phyloP scores from a whole-genome alignment of 2,888 invertebrate species.

The Aelia acuminata region DNA sequence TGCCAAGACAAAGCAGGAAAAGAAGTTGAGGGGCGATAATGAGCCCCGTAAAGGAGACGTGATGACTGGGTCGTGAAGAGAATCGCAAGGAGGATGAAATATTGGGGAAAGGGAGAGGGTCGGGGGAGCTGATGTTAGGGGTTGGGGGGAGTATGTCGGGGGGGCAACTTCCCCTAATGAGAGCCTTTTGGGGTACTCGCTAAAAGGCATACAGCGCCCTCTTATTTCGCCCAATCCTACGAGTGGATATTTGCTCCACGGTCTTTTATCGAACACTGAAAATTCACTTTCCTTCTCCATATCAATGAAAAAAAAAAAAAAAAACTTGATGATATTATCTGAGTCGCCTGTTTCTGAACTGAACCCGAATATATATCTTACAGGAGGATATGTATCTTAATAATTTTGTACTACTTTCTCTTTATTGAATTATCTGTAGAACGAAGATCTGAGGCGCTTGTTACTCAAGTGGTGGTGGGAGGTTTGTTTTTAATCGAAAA shows the following conservation, averaged over 20 bases:
- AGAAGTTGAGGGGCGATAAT: neutral
- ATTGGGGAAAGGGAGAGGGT: slow-evolving; percentile 31
- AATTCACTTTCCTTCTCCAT: neutral
- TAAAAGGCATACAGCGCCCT: slow-evolving; percentile 20
- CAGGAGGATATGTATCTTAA: too few species aligned
- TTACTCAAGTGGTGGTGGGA: too few species aligned
- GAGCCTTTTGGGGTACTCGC: slow-evolving; percentile 28
- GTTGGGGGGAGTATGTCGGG: neutral
- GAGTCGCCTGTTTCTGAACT: neutral
- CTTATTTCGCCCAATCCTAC: neutral
- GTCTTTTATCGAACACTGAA: neutral
- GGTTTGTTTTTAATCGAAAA: too few species aligned
- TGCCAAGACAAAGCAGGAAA: neutral
- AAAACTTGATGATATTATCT: neutral
- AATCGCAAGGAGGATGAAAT: slow-evolving; percentile 30
- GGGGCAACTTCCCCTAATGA: slow-evolving; percentile 41
- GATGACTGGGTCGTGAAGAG: neutral
- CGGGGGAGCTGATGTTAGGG: neutral
- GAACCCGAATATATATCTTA: too few species aligned
- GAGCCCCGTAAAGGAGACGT: neutral
- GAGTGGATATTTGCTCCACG: neutral
- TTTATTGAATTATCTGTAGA: too few species aligned
- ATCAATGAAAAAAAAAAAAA: neutral
- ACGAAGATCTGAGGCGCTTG: too few species aligned
- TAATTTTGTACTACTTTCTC: too few species aligned